phyloP scores from a whole-genome alignment of 2,888 invertebrate genomes.

The Unio pictorum region DNA sequence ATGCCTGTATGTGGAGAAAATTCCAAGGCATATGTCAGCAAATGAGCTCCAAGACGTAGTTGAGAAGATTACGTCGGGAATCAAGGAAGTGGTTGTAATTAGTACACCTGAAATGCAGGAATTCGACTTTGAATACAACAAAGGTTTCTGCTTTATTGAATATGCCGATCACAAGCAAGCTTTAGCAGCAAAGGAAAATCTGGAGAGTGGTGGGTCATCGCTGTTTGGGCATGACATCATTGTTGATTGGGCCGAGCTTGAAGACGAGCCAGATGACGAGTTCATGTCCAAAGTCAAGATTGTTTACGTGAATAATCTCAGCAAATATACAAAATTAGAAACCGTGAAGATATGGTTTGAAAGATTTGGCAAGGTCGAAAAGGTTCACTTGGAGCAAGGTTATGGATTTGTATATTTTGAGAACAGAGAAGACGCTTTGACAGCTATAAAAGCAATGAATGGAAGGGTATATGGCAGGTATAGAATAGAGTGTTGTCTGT shows the following conservation, averaged over 20 bases:
- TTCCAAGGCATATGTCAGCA: slow-evolving; percentile 19
- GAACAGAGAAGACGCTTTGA: slow-evolving; percentile 17
- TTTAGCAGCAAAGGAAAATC: slow-evolving; percentile 15
- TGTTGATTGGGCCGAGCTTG: slow-evolving; percentile 25
- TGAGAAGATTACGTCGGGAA: slow-evolving; percentile 14
- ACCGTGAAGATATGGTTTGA: slow-evolving; percentile 24
- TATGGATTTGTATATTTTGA: slow-evolving; percentile 33
- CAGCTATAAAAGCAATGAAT: slow-evolving; percentile 20
- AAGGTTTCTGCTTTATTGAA: slow-evolving; percentile 29
- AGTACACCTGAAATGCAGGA: slow-evolving; percentile 17
- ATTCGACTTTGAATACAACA: slow-evolving; percentile 14
- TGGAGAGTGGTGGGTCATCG: too few species aligned
- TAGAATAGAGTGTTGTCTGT: too few species aligned
- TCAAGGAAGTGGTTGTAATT: slow-evolving; percentile 13
- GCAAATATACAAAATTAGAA: slow-evolving; percentile 19
- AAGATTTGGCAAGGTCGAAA: slow-evolving; percentile 18
- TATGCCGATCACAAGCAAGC: slow-evolving; percentile 18
- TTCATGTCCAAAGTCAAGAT: slow-evolving; percentile 21
- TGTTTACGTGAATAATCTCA: slow-evolving; percentile 23
- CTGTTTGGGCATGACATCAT: slow-evolving; percentile 15
- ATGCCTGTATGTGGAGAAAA: slow-evolving; percentile 23
- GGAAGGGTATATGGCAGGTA: slow-evolving; percentile 2
- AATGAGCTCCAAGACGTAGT: slow-evolving; percentile 16
- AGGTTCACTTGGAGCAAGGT: slow-evolving; percentile 28
- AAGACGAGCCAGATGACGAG: slow-evolving; percentile 9